These are phyloP conservation scores for Oreonectes daqikongensis DNA, from an alignment of 2,797 vertebrate species.

Conservation along the genomic window DNA sequence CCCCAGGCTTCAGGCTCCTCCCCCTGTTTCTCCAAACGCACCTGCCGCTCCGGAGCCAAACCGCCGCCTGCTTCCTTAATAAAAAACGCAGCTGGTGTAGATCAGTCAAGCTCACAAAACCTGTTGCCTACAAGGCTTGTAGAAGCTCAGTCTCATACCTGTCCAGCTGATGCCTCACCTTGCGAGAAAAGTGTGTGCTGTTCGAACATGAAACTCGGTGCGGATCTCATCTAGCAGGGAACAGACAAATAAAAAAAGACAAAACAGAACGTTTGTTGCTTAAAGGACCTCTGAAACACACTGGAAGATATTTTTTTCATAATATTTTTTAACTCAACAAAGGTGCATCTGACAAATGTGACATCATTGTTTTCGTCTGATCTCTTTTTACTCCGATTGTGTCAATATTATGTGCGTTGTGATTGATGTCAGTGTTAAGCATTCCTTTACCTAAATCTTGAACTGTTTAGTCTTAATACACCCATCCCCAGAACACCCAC, in stretches of 20 bases:
- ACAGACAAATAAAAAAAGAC: conserved; percentile 44
- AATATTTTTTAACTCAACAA: not conserved
- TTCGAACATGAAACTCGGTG: conserved; percentile 21
- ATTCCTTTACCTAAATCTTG: conserved; percentile 28
- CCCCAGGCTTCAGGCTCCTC: conserved; percentile 49
- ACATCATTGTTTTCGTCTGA: conserved; percentile 24
- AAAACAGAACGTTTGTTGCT: conserved; percentile 23
- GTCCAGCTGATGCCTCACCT: conserved; percentile 1
- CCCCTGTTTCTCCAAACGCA: not conserved
- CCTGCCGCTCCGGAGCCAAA: conserved; percentile 22
- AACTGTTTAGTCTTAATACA: conserved; percentile 27
- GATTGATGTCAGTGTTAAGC: conserved; percentile 20
- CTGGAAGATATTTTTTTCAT: not conserved
- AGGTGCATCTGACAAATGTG: conserved; percentile 21
- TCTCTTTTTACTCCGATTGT: conserved; percentile 1
- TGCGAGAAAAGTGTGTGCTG: conserved; percentile 4
- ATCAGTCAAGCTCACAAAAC: conserved; percentile 11
- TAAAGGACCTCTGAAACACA: conserved; percentile 25
- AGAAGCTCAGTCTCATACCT: conserved; percentile 6
- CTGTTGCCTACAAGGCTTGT: not conserved
- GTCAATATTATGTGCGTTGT: conserved; percentile 13
- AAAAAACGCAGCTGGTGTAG: not conserved
- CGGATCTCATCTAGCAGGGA: conserved; percentile 40
- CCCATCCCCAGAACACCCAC: not conserved
- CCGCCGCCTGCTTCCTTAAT: conserved; percentile 5